A percentile compares a stretch with the other conserved stretches of the same genome.
phyloP scores from a whole-genome alignment of 2,113 vertebrate species.

The chimpanzee (Pan troglodytes) region DNA sequence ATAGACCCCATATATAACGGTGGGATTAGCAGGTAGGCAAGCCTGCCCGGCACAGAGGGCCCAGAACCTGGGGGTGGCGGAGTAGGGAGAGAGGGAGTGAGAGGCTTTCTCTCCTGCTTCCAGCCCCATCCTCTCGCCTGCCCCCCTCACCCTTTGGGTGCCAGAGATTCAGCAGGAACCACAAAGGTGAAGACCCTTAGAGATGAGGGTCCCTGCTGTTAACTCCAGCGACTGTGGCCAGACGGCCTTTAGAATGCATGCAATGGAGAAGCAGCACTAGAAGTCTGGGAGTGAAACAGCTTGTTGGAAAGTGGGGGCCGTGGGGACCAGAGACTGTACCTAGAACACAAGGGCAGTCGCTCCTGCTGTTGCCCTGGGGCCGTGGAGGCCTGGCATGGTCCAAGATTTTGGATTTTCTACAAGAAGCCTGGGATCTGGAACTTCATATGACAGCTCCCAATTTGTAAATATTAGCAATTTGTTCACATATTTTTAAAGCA shows the following conservation, averaged over 20 bases:
- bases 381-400: accelerated
- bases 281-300: no score
- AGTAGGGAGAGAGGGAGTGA: background rate
- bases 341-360: background rate
- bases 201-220: no score
- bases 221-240: no score
- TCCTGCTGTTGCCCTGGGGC: background rate
- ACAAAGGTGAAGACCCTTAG: background rate
- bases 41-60: background rate
- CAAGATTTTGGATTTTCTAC: background rate
- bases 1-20: no score
- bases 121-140: background rate
- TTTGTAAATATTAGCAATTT: background rate
- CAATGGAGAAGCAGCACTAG: background rate
- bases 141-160: background rate
- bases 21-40: background rate
- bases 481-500: background rate
- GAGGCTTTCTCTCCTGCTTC: background rate
- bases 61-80: background rate
- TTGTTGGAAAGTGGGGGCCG: accelerated
- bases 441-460: background rate
- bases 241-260: background rate
- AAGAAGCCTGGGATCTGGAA: background rate
- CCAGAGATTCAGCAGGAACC: no score
- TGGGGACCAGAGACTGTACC: background rate